Base-by-base conservation (phyloP, 2,888 invertebrate genomes). In the Leucozona laternaria region DNA sequence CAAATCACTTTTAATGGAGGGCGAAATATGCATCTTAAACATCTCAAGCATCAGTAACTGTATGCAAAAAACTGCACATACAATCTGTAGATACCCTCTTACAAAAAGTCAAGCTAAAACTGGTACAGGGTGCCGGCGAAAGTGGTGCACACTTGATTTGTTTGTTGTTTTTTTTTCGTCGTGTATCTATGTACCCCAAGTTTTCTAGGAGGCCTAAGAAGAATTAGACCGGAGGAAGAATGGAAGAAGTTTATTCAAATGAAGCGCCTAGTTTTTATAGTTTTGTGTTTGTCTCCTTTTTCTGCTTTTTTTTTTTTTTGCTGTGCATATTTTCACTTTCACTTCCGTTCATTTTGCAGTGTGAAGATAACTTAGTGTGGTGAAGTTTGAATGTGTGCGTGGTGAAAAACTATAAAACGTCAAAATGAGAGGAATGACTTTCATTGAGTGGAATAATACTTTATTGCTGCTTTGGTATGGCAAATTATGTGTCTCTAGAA, bases 401-500 rank as follows among this genome's bases (percentile, higher is more conserved):
- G 66, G 66, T 58, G 43, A 43, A 58, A 72, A 66, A 75, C 70
- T 37, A 53, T 40, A 53, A 60, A 58, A 81, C 40, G 55, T 70
- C 76, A 80, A 78, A 66, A 78, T 50, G 86, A 82, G 82, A 86
- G 78, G 82, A 86, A 86, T 82, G 86, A 82, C 86, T 86, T 86
- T 86, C 86, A 86, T 86, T 86, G 86, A 86, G 80, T 43, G 53
- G 57, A 50, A 25, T 64, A 64, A n/a, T 13, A 20, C 6, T 25
- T 28, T 31, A 34, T 66, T 72, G 66, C 60, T 77, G 45, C 50
- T 43, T 58, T 45, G 3, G 6, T 68, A 3, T 34, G 10, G 71
- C 37, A n/a, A n/a, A 60, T 58, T 22, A 15, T 48, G 53, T 70
- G 43, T 50, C 34, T 25, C 37, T 13, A 55, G 31, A 31, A 66